Evolutionary conservation across 2,113 vertebrate species (phyloP), one percentile per base, ranked within the genome.

Genomic region (Patagioenas fasciata): DNA sequence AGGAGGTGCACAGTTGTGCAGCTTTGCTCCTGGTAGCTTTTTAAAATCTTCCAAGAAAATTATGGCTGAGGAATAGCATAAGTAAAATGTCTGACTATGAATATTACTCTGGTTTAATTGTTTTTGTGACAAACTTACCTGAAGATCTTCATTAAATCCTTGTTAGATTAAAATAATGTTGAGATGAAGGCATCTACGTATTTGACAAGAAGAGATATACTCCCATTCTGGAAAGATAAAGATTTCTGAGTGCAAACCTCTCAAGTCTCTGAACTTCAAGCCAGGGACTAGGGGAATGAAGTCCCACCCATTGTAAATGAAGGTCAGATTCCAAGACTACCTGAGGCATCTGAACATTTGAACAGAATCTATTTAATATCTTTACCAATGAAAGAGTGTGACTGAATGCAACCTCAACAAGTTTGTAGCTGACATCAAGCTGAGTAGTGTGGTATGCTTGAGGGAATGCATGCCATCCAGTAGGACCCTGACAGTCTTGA

Each of bases 281-380:
- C 24, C 47, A 69, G 28, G 18, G 36, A 54, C 8, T 61, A 48
- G 7, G 8, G 7, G 10, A 57, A 57, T 2, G 3, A 61, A 40
- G n/a, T n/a, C 19, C 9, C 32, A 38, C 19, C 10, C 10, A 16
- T 53, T 1, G 0, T 21, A 56, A 44, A 32, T 13, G 12, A 60
- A 61, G 18, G 54, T n/a, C 10, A 67, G 36, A 61, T 67, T 89
- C 44, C 70, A 61, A 78, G 34, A 54, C 17, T 13, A 73, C 15
- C 4, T 25, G 31, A 85, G 15, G 31, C 89, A 58, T 5, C 2
- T 15, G 15, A 60, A 47, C 8, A 61, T 13, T 47, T 19, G 44
- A 47, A 47, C 20, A 50, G 20, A 50, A 34, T 40, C n/a, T 40
- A 69, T 62, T 74, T 60, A 47, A 47, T n/a, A n/a, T 28, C 28